phyloP scores from a whole-genome alignment of 2,113 vertebrate genomes.

The Plectropomus leopardus region DNA sequence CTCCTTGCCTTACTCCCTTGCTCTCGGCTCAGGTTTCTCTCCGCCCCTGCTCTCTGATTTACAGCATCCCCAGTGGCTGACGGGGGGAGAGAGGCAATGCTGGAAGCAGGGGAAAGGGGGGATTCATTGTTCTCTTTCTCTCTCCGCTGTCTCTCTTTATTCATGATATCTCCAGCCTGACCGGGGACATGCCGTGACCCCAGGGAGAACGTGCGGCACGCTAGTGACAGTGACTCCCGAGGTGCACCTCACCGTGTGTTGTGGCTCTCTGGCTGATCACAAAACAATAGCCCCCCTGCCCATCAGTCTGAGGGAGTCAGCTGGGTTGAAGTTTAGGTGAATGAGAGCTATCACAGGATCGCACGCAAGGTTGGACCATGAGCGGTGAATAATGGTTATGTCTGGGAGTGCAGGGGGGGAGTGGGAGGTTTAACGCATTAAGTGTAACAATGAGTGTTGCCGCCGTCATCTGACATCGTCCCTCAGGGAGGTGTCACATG shows the following conservation, averaged over 20 bases:
- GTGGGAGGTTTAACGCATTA: slow-evolving; percentile 56
- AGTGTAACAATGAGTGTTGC: slow-evolving; percentile 57
- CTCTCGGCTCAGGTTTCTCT: slow-evolving; percentile 71
- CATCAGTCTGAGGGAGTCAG: slow-evolving; percentile 64
- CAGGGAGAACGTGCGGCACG: slow-evolving; percentile 46
- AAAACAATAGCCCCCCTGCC: slow-evolving; percentile 60
- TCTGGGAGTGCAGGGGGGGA: slow-evolving; percentile 9
- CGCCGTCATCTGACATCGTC: slow-evolving; percentile 58
- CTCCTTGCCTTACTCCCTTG: slow-evolving; percentile 64
- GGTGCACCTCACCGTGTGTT: slow-evolving; percentile 30
- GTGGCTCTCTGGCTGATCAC: slow-evolving; percentile 45
- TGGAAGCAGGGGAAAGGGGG: slow-evolving; percentile 34
- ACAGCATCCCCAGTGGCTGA: slow-evolving; percentile 72
- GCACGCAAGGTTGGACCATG: slow-evolving; percentile 46
- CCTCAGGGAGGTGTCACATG: slow-evolving; percentile 62
- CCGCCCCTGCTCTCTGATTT: slow-evolving; percentile 77
- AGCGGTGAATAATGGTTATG: slow-evolving; percentile 56
- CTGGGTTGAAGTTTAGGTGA: slow-evolving; percentile 63
- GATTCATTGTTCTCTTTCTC: slow-evolving; percentile 71
- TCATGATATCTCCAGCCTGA: slow-evolving; percentile 78
- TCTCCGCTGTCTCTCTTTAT: slow-evolving; percentile 72
- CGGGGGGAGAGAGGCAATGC: slow-evolving; percentile 43
- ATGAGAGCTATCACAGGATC: slow-evolving; percentile 58
- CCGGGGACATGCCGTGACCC: slow-evolving; percentile 69
- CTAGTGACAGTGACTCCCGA: slow-evolving; percentile 37